These are phyloP conservation scores for Sebastes vulpes DNA, from an alignment of 2,797 vertebrate genomes.

Conservation along the genomic window DNA sequence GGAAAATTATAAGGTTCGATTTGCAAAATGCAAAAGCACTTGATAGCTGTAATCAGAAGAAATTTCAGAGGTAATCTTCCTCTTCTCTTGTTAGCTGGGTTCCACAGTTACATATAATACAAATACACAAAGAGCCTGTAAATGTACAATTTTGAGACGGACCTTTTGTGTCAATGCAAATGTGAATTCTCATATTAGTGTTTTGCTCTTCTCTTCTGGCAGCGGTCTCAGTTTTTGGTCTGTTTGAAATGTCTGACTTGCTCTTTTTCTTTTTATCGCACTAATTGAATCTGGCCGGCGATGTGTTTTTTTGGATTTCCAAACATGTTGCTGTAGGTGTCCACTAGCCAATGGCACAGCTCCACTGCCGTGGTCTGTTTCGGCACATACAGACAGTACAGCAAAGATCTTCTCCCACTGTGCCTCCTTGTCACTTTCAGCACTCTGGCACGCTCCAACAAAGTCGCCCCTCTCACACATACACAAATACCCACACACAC, in stretches of 20 bases:
- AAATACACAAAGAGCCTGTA: constrained; percentile 23
- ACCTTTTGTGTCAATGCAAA: constrained; percentile 38
- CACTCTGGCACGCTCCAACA: constrained; percentile 72
- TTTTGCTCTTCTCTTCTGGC: constrained; percentile 49
- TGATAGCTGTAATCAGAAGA: constrained; percentile 46
- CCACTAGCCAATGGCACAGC: constrained; percentile 71
- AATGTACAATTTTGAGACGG: constrained; percentile 17
- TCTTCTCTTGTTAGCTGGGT: constrained; percentile 32
- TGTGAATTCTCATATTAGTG: constrained; percentile 36
- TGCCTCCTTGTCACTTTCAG: constrained; percentile 78
- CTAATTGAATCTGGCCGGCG: constrained; percentile 79
- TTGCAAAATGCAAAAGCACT: constrained; percentile 46
- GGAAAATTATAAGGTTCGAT: constrained; percentile 22
- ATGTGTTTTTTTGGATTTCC: constrained; percentile 58
- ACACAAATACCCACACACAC: constrained; percentile 27
- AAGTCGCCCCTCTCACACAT: constrained; percentile 65
- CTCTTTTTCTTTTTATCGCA: constrained; percentile 76
- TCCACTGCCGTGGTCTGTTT: constrained; percentile 68
- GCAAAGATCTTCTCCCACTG: constrained; percentile 72
- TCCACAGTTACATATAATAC: neutral
- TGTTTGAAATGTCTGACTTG: constrained; percentile 59
- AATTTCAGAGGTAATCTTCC: constrained; percentile 45
- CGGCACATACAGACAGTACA: constrained; percentile 64
- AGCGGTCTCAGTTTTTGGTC: constrained; percentile 25
- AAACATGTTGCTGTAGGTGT: constrained; percentile 79